Evolutionary conservation across 2,888 invertebrate genomes (phyloP), one percentile per base, ranked within the genome.

Genomic region (Sphaerophoria taeniata): DNA sequence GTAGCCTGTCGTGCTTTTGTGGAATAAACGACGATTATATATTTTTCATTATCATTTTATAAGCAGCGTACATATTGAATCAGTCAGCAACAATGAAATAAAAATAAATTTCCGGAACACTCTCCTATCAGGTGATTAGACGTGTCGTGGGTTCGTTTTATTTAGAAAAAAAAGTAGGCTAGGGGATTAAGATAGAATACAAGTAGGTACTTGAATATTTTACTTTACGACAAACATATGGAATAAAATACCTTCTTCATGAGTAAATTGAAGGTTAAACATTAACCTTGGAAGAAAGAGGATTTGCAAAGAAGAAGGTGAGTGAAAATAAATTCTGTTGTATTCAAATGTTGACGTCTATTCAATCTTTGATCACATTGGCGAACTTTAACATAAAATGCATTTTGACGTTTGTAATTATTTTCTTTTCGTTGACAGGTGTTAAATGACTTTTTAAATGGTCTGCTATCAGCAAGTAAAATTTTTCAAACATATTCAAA

Each of bases 71-170:
- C 55, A 80, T 24, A 24, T 24, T 24, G 53, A 74, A 56, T 71
- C 75, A 71, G 45, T 36, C 75, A 47, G 78, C 67, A 73, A 79
- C 78, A 72, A 58, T 36, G 12, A 12, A 63, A 33, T 2, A 63
- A 49, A 16, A 4, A n/a, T 2, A 56, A 34, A 74, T 33, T 34
- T 33, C 39, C 56, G 53, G 16, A 56, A 24, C 6, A 61, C 31
- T 67, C 36, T 53, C 60, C 60, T 67, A 31, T 73, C 39, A 73
- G 45, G 60, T 53, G 51, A 11, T 72, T 72, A 31, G 51, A 63
- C 24, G 51, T 63, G 51, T 63, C 9, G 51, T 9, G 16, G 6
- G 31, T 45, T 70, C 2, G 12, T 71, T 60, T 14, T 47, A 16
- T 51, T 61, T 43, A 34, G 1, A 24, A 24, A 24, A 43, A 39